Base-by-base conservation (phyloP, 1,140 invertebrate species). In the Heliconius nattereri region DNA sequence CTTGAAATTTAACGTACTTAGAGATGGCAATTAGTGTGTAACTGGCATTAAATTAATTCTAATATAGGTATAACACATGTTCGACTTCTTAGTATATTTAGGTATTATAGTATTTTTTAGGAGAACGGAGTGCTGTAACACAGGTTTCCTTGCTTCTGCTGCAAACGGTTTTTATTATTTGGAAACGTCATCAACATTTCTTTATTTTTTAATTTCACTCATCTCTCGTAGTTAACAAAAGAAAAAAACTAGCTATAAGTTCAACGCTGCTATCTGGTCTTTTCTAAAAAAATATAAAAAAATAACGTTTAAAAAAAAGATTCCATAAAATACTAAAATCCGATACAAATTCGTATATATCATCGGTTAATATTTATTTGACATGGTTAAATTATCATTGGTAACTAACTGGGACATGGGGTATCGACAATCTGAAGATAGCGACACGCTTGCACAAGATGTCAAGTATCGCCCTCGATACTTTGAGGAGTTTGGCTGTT, bases 311-410 rank as follows among this genome's bases (percentile, higher is more conserved):
- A 3, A 23, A 13, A 13, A 52, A 52, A 52, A 19, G 19, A 52
- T 52, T 52, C 19, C 19, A 52, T 20, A 52, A 52, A 49, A 49
- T 3, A 49, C 45, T 49, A 49, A 49, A 52, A 6, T 52, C 49
- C 16, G 7, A 20, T 29, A 66, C 60, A 66, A 54, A 73, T n/a
- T 40, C 32, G 19, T 23, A n/a, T 57, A 57, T 78, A 74, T 78
- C 72, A 74, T 78, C 72, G 72, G 76, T 71, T 71, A 77, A 83
- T 81, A 80, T 79, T 84, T 84, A 83, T 84, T 84, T 83, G 81
- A 84, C 83, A 84, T 84, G 83, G 75, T 83, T 84, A 81, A 75
- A 78, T 66, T 83, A 84, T 84, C 83, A 72, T 76, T 83, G 3
- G 76, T 16, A 78, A 35, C 52, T 80, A 84, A 81, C 79, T 83